Conservation (phyloP, 64 coral and sea anemone species). For the Actinia tenebrosa region DNA sequence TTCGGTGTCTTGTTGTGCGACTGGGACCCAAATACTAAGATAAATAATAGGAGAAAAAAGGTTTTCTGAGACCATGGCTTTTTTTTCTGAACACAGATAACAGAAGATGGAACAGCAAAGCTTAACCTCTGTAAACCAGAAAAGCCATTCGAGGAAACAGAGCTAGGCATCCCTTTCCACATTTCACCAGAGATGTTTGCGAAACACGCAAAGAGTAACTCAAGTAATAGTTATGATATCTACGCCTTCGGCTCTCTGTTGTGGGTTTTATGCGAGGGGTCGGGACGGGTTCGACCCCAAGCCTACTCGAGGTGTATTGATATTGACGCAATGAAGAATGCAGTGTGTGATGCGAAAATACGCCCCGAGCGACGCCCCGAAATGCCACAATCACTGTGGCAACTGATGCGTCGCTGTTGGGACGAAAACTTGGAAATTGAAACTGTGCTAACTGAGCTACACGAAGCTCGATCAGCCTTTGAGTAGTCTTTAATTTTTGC, state of each 20-base stretch:
- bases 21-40: no score
- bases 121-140: conserved; percentile 58
- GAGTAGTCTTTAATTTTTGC: not conserved
- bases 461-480: not conserved
- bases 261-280: conserved; percentile 53
- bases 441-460: not conserved
- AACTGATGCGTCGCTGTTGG: conserved; percentile 40
- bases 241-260: conserved; percentile 51
- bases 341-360: conserved; percentile 5
- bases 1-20: no score
- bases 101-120: conserved; percentile 43
- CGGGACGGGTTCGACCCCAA: conserved; percentile 10
- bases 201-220: not conserved
- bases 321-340: conserved; percentile 18
- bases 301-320: conserved; percentile 12
- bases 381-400: conserved; percentile 41
- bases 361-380: conserved; percentile 14
- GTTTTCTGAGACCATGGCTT: not conserved
- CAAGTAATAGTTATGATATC: conserved; percentile 36
- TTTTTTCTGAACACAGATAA: conserved; percentile 8
- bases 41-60: no score
- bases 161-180: conserved; percentile 46
- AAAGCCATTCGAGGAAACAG: conserved; percentile 34
- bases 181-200: conserved; percentile 61
- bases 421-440: not conserved